Conservation (phyloP, 2,113 vertebrate species). For the Corvus moneduloides region DNA sequence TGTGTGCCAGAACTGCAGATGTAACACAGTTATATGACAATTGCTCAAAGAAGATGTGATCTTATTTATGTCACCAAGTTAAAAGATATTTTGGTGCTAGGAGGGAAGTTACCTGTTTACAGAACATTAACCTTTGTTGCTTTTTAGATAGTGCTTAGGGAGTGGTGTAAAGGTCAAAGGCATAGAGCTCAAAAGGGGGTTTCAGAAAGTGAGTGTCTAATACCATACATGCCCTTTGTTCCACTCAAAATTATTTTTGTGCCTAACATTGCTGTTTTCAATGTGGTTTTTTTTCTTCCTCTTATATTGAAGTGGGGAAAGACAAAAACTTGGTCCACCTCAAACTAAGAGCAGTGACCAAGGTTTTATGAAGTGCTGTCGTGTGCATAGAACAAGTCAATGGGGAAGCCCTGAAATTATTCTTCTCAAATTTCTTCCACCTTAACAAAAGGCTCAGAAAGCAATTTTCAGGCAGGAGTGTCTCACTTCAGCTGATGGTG, state of each 20-base stretch:
- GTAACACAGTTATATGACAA: not conserved
- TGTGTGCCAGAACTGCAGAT: not conserved
- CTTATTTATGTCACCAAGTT: not conserved
- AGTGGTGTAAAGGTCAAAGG: not conserved
- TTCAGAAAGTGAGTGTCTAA: not conserved
- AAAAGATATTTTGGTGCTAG: not conserved
- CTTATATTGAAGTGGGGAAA: not conserved
- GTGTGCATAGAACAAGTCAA: not conserved
- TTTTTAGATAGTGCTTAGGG: not conserved
- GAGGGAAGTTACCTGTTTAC: not conserved
- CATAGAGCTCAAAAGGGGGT: not conserved
- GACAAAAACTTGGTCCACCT: not conserved
- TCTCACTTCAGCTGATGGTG: not conserved
- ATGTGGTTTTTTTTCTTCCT: fast-evolving
- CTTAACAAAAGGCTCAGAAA: not conserved
- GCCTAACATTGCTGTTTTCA: not conserved
- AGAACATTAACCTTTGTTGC: not conserved
- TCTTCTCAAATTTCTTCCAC: not conserved
- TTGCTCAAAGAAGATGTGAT: not conserved
- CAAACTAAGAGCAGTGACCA: not conserved
- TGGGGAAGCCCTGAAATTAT: not conserved
- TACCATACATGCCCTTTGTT: not conserved
- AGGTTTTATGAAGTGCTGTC: not conserved
- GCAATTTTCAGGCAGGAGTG: not conserved
- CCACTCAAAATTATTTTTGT: not conserved